Evolutionary conservation across 2,797 vertebrate species (phyloP).

Genomic region (Decapterus maruadsi): DNA sequence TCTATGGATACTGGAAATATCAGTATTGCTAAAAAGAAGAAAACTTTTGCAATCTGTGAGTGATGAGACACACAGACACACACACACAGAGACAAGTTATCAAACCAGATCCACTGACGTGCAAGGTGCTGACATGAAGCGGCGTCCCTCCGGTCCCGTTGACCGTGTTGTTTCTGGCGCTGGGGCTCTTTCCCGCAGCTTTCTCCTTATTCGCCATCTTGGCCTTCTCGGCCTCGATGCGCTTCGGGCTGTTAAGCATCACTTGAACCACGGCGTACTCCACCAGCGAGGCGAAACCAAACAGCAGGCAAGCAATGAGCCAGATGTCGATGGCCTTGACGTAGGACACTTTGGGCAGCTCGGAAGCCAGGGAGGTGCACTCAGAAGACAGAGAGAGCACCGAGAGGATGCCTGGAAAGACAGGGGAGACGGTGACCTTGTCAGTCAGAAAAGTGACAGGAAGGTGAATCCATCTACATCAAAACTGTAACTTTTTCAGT

Average conservation of each 20-base stretch:
- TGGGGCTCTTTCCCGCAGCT: slow-evolving; percentile 87
- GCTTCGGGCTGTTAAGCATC: slow-evolving; percentile 97
- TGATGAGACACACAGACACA: neutral
- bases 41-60: neutral
- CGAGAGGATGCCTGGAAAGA: slow-evolving; percentile 93
- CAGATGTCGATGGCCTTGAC: slow-evolving; percentile 99
- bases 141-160: slow-evolving; percentile 96
- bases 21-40: neutral
- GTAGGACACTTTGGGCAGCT: slow-evolving; percentile 98
- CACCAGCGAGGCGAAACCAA: slow-evolving; percentile 97
- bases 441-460: slow-evolving; percentile 14
- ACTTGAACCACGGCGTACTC: slow-evolving; percentile 99
- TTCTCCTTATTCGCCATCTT: slow-evolving; percentile 94
- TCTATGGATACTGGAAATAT: neutral
- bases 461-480: neutral
- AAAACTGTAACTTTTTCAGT: neutral
- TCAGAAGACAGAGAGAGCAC: slow-evolving; percentile 98
- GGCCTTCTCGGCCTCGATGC: slow-evolving; percentile 95
- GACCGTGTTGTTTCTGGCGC: slow-evolving; percentile 90
- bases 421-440: slow-evolving; percentile 27
- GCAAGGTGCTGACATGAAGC: slow-evolving; percentile 93
- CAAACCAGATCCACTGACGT: slow-evolving; percentile 70
- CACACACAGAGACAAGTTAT: neutral
- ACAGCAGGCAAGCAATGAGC: slow-evolving; percentile 99
- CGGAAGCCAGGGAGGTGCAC: slow-evolving; percentile 95